Conservation (phyloP, 2,113 vertebrate genomes). For the Myiozetetes cayanensis region DNA sequence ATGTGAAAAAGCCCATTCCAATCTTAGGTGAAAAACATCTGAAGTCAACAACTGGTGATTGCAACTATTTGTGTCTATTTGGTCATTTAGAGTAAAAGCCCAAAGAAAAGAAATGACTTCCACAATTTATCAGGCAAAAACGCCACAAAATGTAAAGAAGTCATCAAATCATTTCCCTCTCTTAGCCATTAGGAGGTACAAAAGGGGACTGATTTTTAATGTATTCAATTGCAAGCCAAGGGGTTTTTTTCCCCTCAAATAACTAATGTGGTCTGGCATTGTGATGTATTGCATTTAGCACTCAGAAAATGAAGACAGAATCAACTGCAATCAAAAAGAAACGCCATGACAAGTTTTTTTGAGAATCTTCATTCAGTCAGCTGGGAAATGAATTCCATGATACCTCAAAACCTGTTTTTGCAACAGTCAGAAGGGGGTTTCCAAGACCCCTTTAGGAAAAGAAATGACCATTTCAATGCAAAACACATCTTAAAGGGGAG, state of each 20-base stretch:
- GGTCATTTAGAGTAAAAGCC: slow-evolving; percentile 4
- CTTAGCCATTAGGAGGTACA: neutral
- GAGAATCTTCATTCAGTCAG: neutral
- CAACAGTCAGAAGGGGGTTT: neutral
- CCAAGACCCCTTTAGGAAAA: neutral
- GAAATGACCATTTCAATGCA: neutral
- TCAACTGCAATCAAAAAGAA: slow-evolving; percentile 33
- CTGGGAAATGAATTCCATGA: neutral
- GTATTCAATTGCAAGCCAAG: neutral
- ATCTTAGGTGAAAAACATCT: neutral
- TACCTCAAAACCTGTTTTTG: neutral
- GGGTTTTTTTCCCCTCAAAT: neutral
- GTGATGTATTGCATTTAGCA: neutral
- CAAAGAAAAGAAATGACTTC: neutral
- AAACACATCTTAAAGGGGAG: neutral
- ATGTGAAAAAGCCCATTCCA: neutral
- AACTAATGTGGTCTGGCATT: neutral
- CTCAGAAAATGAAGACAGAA: neutral
- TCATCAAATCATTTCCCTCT: slow-evolving; percentile 1
- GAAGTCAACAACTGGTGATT: slow-evolving; percentile 28
- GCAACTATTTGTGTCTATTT: neutral
- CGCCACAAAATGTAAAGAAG: neutral
- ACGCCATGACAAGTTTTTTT: neutral
- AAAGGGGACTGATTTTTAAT: slow-evolving; percentile 2
- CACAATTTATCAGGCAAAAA: slow-evolving; percentile 14